Conservation (phyloP, 2,113 vertebrate genomes). For the Scomber scombrus region DNA sequence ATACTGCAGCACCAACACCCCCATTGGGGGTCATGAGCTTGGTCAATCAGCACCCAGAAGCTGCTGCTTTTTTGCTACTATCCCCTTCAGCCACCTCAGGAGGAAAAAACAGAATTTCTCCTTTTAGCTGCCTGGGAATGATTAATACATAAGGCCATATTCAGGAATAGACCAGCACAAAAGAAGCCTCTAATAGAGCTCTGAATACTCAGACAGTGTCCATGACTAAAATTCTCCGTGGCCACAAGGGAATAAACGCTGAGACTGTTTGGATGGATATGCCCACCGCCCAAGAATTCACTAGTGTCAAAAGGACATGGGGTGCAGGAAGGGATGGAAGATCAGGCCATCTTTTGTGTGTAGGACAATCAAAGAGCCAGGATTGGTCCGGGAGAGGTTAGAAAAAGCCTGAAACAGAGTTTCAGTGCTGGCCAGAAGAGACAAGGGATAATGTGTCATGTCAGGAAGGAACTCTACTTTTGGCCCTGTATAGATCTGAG, state of each 20-base stretch:
- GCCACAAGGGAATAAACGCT: conserved; percentile 23
- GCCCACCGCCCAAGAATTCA: conserved; percentile 23
- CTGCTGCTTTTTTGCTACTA: conserved; percentile 26
- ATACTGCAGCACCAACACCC: conserved; percentile 56
- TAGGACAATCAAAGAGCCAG: neutral
- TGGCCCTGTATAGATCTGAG: conserved; percentile 47
- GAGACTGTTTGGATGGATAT: conserved; percentile 16
- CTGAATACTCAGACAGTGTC: conserved; percentile 39
- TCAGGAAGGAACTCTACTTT: conserved; percentile 61
- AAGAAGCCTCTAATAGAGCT: conserved; percentile 64
- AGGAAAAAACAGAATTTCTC: conserved; percentile 27
- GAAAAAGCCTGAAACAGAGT: conserved; percentile 31
- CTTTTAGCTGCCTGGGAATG: conserved; percentile 49
- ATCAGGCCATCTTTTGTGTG: neutral
- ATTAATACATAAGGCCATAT: conserved; percentile 73
- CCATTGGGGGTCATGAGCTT: conserved; percentile 41
- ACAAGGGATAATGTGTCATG: conserved; percentile 58
- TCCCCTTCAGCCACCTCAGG: conserved; percentile 4
- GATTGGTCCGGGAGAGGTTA: conserved; percentile 34
- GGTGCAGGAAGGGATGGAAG: conserved; percentile 1
- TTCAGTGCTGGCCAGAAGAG: neutral
- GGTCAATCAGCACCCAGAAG: conserved; percentile 35
- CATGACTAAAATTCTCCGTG: conserved; percentile 39
- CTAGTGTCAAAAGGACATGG: neutral
- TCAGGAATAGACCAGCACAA: conserved; percentile 57